phyloP scores from a whole-genome alignment of 2,797 vertebrate genomes.

The Aphelocoma californica region DNA sequence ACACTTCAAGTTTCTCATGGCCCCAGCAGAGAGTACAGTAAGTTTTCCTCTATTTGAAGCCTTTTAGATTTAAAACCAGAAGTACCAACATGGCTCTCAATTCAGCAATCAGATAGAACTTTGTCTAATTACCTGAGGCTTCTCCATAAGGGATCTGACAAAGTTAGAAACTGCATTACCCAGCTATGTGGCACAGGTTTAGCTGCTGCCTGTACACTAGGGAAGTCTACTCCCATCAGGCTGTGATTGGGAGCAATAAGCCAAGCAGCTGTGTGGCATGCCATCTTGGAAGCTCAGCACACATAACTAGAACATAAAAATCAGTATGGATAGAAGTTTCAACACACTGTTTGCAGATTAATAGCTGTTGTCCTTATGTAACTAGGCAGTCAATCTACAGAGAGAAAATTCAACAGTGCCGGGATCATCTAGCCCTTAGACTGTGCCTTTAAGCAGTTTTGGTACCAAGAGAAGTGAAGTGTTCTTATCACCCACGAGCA shows the following conservation, averaged over 20 bases:
- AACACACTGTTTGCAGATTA: not conserved
- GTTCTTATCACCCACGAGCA: accelerated
- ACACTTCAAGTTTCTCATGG: not conserved
- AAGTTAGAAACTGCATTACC: not conserved
- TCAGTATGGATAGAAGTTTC: not conserved
- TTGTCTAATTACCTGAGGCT: not conserved
- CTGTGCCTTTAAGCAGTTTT: not conserved
- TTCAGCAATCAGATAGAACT: not conserved
- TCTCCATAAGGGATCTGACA: not conserved
- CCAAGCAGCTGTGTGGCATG: not conserved
- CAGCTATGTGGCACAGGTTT: not conserved
- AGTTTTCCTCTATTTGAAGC: not conserved
- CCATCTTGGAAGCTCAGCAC: not conserved
- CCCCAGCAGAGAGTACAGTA: not conserved
- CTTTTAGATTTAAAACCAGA: not conserved
- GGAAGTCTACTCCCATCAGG: not conserved
- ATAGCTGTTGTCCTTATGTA: not conserved
- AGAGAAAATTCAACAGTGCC: not conserved
- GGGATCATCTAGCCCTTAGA: not conserved
- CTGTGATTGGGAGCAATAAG: not conserved
- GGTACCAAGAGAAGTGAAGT: not conserved
- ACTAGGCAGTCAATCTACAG: not conserved
- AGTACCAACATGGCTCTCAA: not conserved
- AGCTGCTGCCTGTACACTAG: not conserved
- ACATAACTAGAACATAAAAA: not conserved